Conservation (phyloP, 2,113 vertebrate genomes). For the Megaceryle maxima region DNA sequence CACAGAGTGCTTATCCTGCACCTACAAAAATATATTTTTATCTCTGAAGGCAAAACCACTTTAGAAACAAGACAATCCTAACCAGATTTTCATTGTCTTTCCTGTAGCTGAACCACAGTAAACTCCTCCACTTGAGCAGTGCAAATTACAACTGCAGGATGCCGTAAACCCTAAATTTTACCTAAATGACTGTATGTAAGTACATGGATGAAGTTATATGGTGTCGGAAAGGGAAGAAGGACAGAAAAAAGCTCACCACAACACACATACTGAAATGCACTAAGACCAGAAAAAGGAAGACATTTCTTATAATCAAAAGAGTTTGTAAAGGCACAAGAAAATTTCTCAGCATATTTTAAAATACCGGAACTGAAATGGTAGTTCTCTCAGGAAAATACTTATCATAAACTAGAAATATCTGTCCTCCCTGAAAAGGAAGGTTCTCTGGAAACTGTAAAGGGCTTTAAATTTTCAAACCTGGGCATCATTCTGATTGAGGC, state of each 20-base stretch:
- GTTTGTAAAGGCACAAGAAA: not conserved
- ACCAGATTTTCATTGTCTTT: not conserved
- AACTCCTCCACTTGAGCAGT: not conserved
- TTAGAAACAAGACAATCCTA: not conserved
- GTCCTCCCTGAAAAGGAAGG: not conserved
- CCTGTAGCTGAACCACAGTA: not conserved
- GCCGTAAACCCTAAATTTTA: not conserved
- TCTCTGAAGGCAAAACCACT: not conserved
- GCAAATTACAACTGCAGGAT: not conserved
- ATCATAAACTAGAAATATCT: not conserved
- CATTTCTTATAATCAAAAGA: not conserved
- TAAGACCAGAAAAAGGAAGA: not conserved
- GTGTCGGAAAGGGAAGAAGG: not conserved
- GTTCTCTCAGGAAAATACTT: not conserved
- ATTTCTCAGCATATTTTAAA: not conserved
- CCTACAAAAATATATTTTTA: not conserved
- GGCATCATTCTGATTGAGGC: not conserved
- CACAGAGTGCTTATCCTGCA: accelerated
- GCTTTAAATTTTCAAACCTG: not conserved
- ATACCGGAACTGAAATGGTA: not conserved
- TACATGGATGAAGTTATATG: not conserved
- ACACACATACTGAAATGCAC: not conserved
- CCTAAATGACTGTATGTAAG: not conserved
- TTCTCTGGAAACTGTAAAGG: not conserved
- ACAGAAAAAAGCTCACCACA: not conserved